phyloP scores from a whole-genome alignment of 2,888 invertebrate species.

The Podotricha telesiphe region DNA sequence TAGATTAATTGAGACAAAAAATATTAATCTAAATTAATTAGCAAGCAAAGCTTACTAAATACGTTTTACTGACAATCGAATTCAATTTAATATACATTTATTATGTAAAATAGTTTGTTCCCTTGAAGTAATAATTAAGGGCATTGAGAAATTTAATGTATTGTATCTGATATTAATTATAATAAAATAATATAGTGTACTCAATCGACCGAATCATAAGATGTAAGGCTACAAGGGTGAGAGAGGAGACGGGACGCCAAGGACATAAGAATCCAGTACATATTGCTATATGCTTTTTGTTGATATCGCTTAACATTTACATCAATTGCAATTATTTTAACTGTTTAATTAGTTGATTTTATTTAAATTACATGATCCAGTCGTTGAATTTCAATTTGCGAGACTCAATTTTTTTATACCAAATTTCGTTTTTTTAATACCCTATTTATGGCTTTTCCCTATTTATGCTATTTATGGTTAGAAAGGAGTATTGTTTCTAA shows the following conservation, averaged over 20 bases:
- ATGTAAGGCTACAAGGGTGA: constrained; percentile 25
- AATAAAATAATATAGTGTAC: neutral
- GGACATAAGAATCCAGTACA: constrained; percentile 30
- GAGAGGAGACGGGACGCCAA: constrained; percentile 34
- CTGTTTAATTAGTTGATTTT: constrained; percentile 5
- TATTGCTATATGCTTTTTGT: constrained; percentile 21
- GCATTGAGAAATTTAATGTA: neutral
- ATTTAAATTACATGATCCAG: neutral
- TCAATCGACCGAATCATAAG: constrained; percentile 19
- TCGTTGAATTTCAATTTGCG: too few relatives aligned
- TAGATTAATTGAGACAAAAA: too few relatives aligned
- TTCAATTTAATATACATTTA: too few relatives aligned
- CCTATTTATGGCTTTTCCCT: too few relatives aligned
- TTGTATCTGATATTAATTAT: neutral
- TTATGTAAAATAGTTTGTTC: too few relatives aligned
- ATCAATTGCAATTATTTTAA: constrained; percentile 10
- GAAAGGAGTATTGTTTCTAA: neutral
- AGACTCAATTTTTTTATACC: too few relatives aligned
- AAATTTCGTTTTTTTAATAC: too few relatives aligned
- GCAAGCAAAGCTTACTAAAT: too few relatives aligned
- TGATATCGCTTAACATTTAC: constrained; percentile 27
- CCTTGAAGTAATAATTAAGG: too few relatives aligned
- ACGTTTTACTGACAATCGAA: too few relatives aligned
- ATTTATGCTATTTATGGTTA: too few relatives aligned
- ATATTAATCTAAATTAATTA: too few relatives aligned